Base-by-base conservation (phyloP, 2,888 invertebrate species). In the Entomobrya multifasciata region DNA sequence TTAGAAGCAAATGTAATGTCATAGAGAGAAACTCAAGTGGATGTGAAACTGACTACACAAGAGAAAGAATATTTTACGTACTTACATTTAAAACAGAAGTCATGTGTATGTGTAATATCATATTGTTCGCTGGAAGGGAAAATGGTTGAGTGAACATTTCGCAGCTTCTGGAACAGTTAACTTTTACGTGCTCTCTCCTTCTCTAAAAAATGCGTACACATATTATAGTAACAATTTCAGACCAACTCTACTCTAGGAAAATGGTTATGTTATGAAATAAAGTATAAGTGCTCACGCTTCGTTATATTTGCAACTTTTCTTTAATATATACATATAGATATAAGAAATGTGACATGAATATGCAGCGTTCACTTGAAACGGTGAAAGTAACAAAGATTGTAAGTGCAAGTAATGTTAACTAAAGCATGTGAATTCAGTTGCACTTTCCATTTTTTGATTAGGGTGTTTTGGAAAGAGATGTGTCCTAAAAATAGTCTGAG, bases 61-160 rank as follows among this genome's bases (percentile, higher is more conserved):
- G n/a, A n/a, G 25, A 41, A 60, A 41, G 41, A 72, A 72, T 57
- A 55, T 62, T 62, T 76, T 57, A 76, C 22, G 11, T 57, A 76
- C 57, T 77, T 36, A 62, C 8, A 22, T 70, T 70, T 70, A 15
- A 22, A 62, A 78, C 77, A 78, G 10, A 57, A 57, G 77, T 78
- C 47, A 25, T 15, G n/a, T n/a, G n/a, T n/a, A n/a, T n/a, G n/a
- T n/a, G 27, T 60, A 44, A 6, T 57, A 22, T 10, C 10, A 27
- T 60, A 60, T 60, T 60, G 25, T 30, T 76, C 13, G 47, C 77
- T 47, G 65, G 13, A 15, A 77, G 57, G 77, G 44, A 47, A 62
- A 62, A 62, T 22, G 78, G 49, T 79, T 65, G 78, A 79, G 78
- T 79, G 78, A 79, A 65, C 78, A 65, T 65, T 79, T 62, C 78